Evolutionary conservation across 2,113 vertebrate species (phyloP).

Genomic region (Thryonomys swinderianus): DNA sequence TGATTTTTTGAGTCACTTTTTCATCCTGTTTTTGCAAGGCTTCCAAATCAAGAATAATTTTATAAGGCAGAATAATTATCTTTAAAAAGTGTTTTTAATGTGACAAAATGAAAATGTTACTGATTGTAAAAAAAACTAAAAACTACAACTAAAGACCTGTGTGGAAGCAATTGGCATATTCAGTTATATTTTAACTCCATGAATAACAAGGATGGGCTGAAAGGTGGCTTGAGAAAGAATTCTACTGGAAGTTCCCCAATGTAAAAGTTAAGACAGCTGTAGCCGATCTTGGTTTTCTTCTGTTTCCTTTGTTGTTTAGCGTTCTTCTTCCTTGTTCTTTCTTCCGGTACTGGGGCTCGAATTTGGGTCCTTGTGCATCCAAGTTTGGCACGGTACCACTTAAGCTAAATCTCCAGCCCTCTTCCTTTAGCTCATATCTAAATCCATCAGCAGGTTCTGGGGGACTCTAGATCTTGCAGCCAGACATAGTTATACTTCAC

Average conservation of each 20-base stretch:
- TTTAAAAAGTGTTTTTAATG: background rate
- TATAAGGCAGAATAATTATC: background rate
- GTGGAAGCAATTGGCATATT: background rate
- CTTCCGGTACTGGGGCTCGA: no score
- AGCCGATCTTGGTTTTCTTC: background rate
- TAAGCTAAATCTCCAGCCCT: no score
- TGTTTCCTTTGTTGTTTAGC: background rate
- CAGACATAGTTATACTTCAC: constrained; percentile 22
- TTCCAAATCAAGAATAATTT: background rate
- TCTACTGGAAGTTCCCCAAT: background rate
- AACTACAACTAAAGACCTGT: background rate
- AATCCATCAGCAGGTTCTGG: background rate
- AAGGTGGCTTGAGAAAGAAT: background rate
- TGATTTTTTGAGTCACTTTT: background rate
- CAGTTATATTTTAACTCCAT: background rate
- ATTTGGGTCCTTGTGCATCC: no score
- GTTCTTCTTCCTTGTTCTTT: background rate
- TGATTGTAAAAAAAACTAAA: no score
- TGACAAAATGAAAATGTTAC: background rate
- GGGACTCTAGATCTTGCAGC: background rate
- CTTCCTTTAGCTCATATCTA: background rate
- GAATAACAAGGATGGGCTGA: background rate
- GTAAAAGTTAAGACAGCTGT: background rate
- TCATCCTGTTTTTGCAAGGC: background rate
- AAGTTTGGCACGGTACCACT: no score